A percentile compares a stretch with the other conserved stretches of the same genome.
Conservation (phyloP, 2,113 vertebrate species). For the Antennarius striatus region DNA sequence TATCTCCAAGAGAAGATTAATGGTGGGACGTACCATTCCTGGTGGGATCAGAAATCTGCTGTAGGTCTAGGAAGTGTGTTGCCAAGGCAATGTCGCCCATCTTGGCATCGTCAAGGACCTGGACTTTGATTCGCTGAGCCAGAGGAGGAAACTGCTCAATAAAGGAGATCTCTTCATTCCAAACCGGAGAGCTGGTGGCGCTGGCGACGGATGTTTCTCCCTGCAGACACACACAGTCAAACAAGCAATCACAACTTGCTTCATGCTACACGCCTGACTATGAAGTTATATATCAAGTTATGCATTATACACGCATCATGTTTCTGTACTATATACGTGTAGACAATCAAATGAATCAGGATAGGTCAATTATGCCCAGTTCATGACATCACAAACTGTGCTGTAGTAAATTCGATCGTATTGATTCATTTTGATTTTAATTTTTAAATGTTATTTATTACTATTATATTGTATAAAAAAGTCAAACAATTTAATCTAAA, state of each 20-base stretch:
- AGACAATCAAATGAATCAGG: too few relatives aligned
- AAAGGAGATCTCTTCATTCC: constrained; percentile 94
- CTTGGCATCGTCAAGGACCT: constrained; percentile 87
- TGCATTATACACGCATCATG: too few relatives aligned
- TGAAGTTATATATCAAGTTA: too few relatives aligned
- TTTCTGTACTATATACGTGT: too few relatives aligned
- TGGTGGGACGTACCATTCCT: constrained; percentile 79
- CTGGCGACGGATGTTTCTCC: constrained; percentile 87
- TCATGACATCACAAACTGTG: too few relatives aligned
- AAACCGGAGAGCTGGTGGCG: constrained; percentile 81
- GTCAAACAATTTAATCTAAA: too few relatives aligned
- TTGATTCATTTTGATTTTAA: too few relatives aligned
- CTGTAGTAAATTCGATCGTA: too few relatives aligned
- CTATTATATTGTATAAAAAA: too few relatives aligned
- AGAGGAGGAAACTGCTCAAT: constrained; percentile 94
- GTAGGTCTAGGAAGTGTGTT: constrained; percentile 89
- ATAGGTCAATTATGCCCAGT: too few relatives aligned
- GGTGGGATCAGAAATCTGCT: constrained; percentile 88
- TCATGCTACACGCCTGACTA: too few relatives aligned
- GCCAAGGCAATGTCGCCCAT: constrained; percentile 85
- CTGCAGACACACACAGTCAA: constrained; percentile 64
- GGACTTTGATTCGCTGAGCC: constrained; percentile 86
- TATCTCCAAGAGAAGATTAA: background rate
- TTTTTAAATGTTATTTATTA: too few relatives aligned
- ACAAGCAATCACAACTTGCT: background rate